These are phyloP conservation scores for Sander vitreus DNA, from an alignment of 2,113 vertebrate genomes.

Conservation along the genomic window DNA sequence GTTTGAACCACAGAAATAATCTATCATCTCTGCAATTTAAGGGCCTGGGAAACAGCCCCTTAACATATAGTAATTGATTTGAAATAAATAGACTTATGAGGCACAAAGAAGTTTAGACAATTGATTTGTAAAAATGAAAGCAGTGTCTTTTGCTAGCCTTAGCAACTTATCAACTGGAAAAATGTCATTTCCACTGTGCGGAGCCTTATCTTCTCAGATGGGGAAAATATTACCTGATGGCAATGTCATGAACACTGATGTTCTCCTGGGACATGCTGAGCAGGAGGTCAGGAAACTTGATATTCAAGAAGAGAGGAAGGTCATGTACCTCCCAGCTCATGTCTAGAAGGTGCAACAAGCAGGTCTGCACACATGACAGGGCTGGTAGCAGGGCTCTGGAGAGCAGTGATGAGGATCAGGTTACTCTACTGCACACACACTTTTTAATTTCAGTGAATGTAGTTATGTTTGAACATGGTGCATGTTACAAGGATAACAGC, in stretches of 20 bases:
- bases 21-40: not conserved
- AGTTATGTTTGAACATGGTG: not conserved
- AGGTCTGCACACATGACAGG: conserved; percentile 94
- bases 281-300: conserved; percentile 92
- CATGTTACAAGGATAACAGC: conserved; percentile 8
- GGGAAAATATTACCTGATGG: conserved; percentile 87
- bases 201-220: not conserved
- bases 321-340: conserved; percentile 95
- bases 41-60: too few species aligned
- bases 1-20: conserved; percentile 22
- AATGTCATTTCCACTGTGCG: not conserved
- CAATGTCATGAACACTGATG: conserved; percentile 93
- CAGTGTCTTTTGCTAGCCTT: not conserved
- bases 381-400: conserved; percentile 91
- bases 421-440: conserved; percentile 10
- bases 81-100: not conserved
- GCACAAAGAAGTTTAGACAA: too few species aligned
- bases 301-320: conserved; percentile 91
- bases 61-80: too few species aligned
- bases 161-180: not conserved
- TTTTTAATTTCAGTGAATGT: not conserved
- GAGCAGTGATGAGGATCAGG: conserved; percentile 1
- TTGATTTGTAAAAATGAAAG: not conserved
- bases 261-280: conserved; percentile 95
- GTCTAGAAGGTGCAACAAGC: conserved; percentile 93